Evolutionary conservation across 2,888 invertebrate genomes (phyloP), one percentile per base, ranked within the genome.

Genomic region (Drosophila acutilabella): DNA sequence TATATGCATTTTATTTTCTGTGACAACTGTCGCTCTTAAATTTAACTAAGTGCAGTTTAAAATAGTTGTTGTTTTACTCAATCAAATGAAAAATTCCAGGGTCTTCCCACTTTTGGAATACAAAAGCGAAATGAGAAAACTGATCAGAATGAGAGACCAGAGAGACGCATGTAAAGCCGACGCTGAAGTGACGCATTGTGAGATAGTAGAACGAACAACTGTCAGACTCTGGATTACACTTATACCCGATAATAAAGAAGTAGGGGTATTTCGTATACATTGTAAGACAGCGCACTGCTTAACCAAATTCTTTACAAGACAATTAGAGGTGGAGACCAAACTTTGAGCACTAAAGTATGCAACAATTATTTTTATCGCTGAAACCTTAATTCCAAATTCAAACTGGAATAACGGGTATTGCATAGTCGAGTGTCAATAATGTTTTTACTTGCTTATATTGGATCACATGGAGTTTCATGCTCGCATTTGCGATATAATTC

Each of bases 161-260:
- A 65, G 52, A 65, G 36, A 23, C 44, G 16, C 45, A 40, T 23
- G 40, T 40, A 14, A 57, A 51, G 44, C 30, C 33, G 51, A 26
- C 40, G 33, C 30, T 56, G 23, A 23, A 56, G 26, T 68, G 61
- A 64, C 73, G 51, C 68, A 72, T 40, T 64, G 64, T 73, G 78
- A 72, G 78, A 61, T 65, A 62, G 54, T 16, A 13, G 14, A 30
- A 54, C 18, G 44, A 42, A 40, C 56, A 40, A 59, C 53, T 64
- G 52, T 53, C 71, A 42, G 33, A 38, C 50, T 45, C 13, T 36
- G 30, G 16, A 30, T 4, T 18, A 30, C 8, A 7, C 30, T 30
- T 30, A 30, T 30, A 30, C 30, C 30, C 30, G 30, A 8, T 30
- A 30, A 0, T 8, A 2, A 30, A 30, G 2, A 30, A 30, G 2